Percentiles rank a stretch among this genome's conserved stretches.
These are phyloP conservation scores for Muscicapa striata DNA, from an alignment of 2,797 vertebrate genomes.

Conservation along the genomic window DNA sequence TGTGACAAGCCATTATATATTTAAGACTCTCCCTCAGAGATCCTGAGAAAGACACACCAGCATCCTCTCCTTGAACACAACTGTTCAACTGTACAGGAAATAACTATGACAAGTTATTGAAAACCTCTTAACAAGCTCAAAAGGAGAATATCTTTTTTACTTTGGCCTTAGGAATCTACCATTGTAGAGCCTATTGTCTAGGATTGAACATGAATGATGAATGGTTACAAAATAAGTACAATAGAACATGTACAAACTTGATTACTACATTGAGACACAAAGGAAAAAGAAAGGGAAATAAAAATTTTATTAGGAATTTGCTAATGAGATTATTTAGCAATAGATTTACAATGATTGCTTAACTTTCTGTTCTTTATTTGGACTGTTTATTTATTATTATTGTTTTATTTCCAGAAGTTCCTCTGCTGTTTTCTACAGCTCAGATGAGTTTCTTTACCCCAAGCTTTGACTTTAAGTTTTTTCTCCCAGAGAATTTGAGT, in stretches of 20 bases:
- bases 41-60: background rate
- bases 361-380: background rate
- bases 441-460: background rate
- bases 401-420: background rate
- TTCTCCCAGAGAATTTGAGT: background rate
- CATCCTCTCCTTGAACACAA: background rate
- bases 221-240: fast-evolving
- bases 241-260: background rate
- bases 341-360: background rate
- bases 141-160: background rate
- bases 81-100: background rate
- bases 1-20: background rate
- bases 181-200: background rate
- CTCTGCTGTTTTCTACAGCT: background rate
- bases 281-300: background rate
- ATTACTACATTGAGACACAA: background rate
- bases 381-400: background rate
- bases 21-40: background rate
- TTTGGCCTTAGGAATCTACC: background rate
- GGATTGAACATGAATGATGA: background rate
- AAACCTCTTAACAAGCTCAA: background rate
- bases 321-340: background rate
- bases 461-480: background rate
- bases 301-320: background rate
- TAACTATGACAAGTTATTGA: background rate